phyloP scores from a whole-genome alignment of 2,888 invertebrate genomes.

The Synergus laeviventris region DNA sequence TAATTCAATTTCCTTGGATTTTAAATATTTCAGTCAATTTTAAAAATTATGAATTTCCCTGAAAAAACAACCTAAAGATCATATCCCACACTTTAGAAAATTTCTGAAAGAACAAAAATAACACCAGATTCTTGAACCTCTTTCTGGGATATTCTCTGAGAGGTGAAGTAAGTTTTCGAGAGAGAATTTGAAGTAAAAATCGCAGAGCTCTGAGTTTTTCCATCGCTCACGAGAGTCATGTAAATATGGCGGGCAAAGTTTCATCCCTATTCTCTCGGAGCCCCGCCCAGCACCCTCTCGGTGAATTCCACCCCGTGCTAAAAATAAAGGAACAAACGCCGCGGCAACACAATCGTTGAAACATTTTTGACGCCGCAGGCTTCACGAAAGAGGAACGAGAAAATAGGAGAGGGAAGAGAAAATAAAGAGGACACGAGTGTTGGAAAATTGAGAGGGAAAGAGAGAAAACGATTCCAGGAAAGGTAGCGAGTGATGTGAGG shows the following conservation, averaged over 20 bases:
- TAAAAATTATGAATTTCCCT: no score
- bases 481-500: constrained; percentile 48
- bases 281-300: constrained; percentile 66
- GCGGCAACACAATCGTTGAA: constrained; percentile 71
- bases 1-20: no score
- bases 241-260: constrained; percentile 74
- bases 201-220: constrained; percentile 47
- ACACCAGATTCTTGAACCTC: background rate
- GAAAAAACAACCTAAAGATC: no score
- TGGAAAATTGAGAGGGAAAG: constrained; percentile 54
- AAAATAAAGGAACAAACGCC: constrained; percentile 72
- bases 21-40: no score
- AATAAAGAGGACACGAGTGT: constrained; percentile 39
- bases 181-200: constrained; percentile 8
- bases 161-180: background rate
- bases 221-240: constrained; percentile 60
- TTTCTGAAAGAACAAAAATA: background rate
- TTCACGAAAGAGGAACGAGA: constrained; percentile 53
- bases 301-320: constrained; percentile 66
- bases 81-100: background rate
- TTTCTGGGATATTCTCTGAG: background rate
- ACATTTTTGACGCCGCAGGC: constrained; percentile 69
- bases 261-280: constrained; percentile 68
- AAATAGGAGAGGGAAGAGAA: constrained; percentile 42
- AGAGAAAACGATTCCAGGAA: constrained; percentile 55